Percentiles rank a stretch among this genome's conserved stretches.
Conservation (phyloP, 92 coral and sea anemone species). For the Metridium senile region DNA sequence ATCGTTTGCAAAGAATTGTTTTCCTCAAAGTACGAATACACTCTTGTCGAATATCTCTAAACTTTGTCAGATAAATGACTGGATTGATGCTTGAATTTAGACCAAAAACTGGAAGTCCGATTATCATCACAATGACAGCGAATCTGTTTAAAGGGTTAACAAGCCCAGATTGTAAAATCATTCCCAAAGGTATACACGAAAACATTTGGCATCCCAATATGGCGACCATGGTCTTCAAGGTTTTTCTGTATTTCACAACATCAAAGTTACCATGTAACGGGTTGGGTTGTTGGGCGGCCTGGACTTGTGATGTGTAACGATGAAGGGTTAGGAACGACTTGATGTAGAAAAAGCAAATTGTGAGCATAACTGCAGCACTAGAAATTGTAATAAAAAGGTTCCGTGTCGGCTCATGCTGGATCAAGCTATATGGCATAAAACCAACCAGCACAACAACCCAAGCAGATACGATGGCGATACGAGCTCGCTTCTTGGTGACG, state of each 20-base stretch:
- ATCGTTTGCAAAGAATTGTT: no score
- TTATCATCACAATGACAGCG: no score
- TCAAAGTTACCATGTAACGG: slow-evolving; percentile 22
- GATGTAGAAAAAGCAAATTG: slow-evolving; percentile 14
- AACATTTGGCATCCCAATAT: slow-evolving; percentile 5
- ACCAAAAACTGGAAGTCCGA: neutral
- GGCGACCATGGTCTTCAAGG: slow-evolving; percentile 27
- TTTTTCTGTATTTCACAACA: slow-evolving; percentile 33
- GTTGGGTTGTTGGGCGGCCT: slow-evolving; percentile 36
- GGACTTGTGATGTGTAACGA: slow-evolving; percentile 25
- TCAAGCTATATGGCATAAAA: neutral
- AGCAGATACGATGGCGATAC: slow-evolving; percentile 7
- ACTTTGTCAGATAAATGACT: slow-evolving; percentile 10
- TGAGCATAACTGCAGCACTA: neutral
- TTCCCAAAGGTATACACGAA: no score
- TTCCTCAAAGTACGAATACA: no score
- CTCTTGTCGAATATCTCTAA: slow-evolving; percentile 17
- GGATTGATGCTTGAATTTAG: slow-evolving; percentile 13
- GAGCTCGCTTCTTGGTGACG: slow-evolving; percentile 35
- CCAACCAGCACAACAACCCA: slow-evolving; percentile 13
- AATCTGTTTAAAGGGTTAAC: no score
- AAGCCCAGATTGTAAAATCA: no score
- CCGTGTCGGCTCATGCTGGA: neutral
- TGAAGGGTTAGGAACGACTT: slow-evolving; percentile 21
- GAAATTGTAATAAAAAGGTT: no score